Conservation (phyloP, 2,113 vertebrate species). For the Syngnathus scovelli region DNA sequence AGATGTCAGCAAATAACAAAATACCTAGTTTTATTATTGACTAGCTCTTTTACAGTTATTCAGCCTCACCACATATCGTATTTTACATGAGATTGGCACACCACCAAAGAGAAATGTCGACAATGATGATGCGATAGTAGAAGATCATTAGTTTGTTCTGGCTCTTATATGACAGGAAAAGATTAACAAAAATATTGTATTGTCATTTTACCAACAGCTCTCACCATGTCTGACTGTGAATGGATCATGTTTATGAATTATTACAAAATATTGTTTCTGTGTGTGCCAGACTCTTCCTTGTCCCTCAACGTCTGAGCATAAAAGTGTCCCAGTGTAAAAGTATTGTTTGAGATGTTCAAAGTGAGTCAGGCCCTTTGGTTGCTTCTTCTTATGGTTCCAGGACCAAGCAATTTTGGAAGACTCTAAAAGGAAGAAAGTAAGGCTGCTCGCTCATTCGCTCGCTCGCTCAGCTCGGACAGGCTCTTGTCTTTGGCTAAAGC, state of each 20-base stretch:
- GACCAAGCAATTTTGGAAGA: conserved; percentile 59
- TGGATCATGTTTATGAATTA: too few relatives aligned
- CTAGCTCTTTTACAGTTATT: not conserved
- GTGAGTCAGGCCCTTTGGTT: conserved; percentile 36
- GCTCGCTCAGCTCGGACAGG: conserved; percentile 20
- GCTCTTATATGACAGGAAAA: not conserved
- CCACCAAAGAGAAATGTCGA: not conserved
- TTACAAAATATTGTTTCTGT: too few relatives aligned
- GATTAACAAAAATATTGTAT: not conserved
- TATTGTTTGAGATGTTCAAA: too few relatives aligned
- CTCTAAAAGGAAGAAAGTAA: conserved; percentile 53
- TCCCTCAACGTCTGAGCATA: too few relatives aligned
- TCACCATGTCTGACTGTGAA: too few relatives aligned
- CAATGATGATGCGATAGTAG: not conserved
- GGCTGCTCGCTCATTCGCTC: conserved; percentile 25
- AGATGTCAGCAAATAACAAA: conserved; percentile 42
- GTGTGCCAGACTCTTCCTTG: too few relatives aligned
- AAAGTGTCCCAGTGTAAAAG: too few relatives aligned
- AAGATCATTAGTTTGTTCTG: not conserved
- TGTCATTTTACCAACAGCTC: too few relatives aligned
- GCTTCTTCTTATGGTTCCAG: conserved; percentile 71
- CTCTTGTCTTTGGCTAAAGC: conserved; percentile 51
- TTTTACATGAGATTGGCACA: not conserved
- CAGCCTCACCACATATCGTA: not conserved
- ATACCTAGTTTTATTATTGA: not conserved